Evolutionary conservation across 1,140 invertebrate species (phyloP).

Genomic region (Micrasema minimum): DNA sequence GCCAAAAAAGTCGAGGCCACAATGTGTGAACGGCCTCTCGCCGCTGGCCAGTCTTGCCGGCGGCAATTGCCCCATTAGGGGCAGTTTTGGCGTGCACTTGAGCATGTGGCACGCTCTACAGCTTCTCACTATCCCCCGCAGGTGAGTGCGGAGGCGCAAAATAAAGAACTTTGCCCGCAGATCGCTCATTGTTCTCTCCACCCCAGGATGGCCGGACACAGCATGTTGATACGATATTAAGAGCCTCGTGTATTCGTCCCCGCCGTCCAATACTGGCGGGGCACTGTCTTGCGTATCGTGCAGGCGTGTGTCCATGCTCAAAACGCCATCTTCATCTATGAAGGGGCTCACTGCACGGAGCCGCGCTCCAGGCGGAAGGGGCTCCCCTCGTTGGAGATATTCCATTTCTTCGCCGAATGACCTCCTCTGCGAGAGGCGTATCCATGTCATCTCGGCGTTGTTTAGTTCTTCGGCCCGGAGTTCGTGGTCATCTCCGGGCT

Average conservation of each 20-base stretch:
- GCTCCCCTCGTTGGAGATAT: not conserved
- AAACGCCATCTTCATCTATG: not conserved
- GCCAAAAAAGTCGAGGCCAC: slow-evolving; percentile 56
- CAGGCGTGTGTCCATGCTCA: not conserved
- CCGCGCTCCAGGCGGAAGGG: too few relatives aligned
- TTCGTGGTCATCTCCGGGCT: not conserved
- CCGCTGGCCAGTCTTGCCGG: slow-evolving; percentile 47
- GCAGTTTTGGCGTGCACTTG: not conserved
- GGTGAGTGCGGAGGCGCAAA: not conserved
- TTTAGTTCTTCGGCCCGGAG: not conserved
- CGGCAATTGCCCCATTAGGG: slow-evolving; percentile 49
- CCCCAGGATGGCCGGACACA: not conserved
- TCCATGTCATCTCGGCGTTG: not conserved
- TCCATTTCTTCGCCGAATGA: not conserved
- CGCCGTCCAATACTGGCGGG: too few relatives aligned
- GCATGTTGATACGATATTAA: too few relatives aligned
- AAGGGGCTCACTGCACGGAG: too few relatives aligned
- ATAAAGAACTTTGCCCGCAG: not conserved
- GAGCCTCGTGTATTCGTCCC: too few relatives aligned
- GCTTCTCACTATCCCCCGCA: not conserved
- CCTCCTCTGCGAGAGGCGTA: not conserved
- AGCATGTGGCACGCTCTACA: not conserved
- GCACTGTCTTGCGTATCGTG: too few relatives aligned
- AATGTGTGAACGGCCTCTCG: slow-evolving; percentile 51
- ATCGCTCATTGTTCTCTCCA: not conserved